phyloP scores from a whole-genome alignment of 2,797 vertebrate species.

The Ispidina lecontei region DNA sequence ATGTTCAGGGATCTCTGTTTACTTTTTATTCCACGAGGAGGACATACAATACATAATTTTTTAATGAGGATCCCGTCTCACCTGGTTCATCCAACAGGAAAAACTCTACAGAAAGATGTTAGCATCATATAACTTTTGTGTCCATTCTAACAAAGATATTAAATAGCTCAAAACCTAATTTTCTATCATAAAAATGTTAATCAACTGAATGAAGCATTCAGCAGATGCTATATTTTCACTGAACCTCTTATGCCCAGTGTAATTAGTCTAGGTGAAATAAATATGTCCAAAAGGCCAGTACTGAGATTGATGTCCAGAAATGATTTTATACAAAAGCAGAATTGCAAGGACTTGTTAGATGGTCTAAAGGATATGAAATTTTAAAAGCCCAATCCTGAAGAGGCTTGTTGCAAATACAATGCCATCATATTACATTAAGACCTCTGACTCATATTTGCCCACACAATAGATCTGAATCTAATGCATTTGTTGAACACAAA shows the following conservation, averaged over 20 bases:
- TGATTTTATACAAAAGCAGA: not conserved
- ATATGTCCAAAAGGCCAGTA: not conserved
- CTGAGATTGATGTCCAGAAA: not conserved
- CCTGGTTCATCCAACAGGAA: not conserved
- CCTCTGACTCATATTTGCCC: not conserved
- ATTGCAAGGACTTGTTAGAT: not conserved
- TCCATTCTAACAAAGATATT: not conserved
- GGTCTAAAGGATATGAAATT: not conserved
- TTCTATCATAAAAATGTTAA: not conserved
- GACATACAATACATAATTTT: not conserved
- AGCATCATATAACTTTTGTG: not conserved
- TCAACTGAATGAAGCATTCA: not conserved
- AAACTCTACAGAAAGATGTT: not conserved
- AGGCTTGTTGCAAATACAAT: not conserved
- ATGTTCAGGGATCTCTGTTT: not conserved
- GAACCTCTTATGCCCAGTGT: not conserved
- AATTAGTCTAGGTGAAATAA: not conserved
- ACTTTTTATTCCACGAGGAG: not conserved
- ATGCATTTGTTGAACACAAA: not conserved
- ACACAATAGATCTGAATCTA: not conserved
- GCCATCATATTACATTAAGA: not conserved
- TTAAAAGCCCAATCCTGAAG: not conserved
- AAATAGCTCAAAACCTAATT: not conserved
- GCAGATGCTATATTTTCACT: not conserved
- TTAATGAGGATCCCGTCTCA: not conserved